Conservation (phyloP, 2,797 vertebrate species). For the Artibeus lituratus region DNA sequence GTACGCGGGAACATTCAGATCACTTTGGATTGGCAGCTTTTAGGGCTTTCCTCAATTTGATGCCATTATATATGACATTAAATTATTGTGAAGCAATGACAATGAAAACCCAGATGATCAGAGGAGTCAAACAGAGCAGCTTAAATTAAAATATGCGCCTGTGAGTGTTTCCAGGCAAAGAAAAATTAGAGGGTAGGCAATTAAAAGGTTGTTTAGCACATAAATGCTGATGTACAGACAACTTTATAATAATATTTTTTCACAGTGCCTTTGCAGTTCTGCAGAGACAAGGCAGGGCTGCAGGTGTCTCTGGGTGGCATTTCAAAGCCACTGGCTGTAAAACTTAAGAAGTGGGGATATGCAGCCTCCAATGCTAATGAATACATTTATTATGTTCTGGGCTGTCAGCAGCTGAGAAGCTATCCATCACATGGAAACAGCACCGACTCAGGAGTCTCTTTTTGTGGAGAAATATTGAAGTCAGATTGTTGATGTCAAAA, state of each 20-base stretch:
- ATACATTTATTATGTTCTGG: constrained; percentile 82
- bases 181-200: constrained; percentile 71
- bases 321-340: constrained; percentile 75
- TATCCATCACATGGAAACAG: constrained; percentile 83
- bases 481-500: constrained; percentile 89
- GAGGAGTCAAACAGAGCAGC: constrained; percentile 84
- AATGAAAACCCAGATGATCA: constrained; percentile 85
- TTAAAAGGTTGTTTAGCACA: constrained; percentile 72
- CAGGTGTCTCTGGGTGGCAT: constrained; percentile 83
- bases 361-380: constrained; percentile 80
- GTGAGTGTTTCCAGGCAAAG: constrained; percentile 77
- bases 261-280: constrained; percentile 75
- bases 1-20: constrained; percentile 77
- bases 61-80: constrained; percentile 86
- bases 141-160: constrained; percentile 83
- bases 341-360: constrained; percentile 79
- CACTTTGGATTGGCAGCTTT: constrained; percentile 84
- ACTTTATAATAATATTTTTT: constrained; percentile 84
- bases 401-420: constrained; percentile 84
- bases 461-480: constrained; percentile 86
- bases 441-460: constrained; percentile 82
- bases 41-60: constrained; percentile 82
- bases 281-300: constrained; percentile 70
- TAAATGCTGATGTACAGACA: constrained; percentile 77
- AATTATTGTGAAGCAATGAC: constrained; percentile 84